phyloP scores from a whole-genome alignment of 92 coral and sea anemone species.

The Phenganax marumi region DNA sequence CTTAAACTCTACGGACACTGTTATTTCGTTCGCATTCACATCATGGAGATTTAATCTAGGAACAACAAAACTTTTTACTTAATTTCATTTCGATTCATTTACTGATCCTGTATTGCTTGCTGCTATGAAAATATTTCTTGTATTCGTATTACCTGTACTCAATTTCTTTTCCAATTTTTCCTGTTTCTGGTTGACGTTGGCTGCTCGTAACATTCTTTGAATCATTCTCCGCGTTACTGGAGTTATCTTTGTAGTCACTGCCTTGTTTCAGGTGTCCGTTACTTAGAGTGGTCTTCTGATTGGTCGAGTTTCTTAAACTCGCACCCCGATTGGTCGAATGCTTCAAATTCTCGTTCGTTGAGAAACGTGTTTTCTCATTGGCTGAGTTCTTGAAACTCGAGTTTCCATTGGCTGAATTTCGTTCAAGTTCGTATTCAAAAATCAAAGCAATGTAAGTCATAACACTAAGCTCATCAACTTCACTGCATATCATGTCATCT shows the following conservation, averaged over 20 bases:
- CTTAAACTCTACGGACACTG: conserved; percentile 94
- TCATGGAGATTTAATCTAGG: conserved; percentile 76
- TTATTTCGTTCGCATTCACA: conserved; percentile 89
- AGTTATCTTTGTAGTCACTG: conserved; percentile 20
- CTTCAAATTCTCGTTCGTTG: too few species aligned
- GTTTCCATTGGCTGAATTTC: conserved; percentile 19
- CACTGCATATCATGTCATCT: conserved; percentile 75
- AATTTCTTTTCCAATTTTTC: conserved; percentile 85
- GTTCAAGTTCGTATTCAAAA: conserved; percentile 71
- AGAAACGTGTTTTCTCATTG: too few species aligned
- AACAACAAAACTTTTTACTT: too few species aligned
- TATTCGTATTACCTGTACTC: conserved; percentile 53
- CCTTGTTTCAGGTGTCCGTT: conserved; percentile 36
- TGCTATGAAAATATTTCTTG: too few species aligned
- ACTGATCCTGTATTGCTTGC: too few species aligned
- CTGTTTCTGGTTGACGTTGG: conserved; percentile 53
- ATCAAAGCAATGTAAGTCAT: conserved; percentile 88
- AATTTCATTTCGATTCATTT: too few species aligned
- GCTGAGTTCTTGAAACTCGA: neutral
- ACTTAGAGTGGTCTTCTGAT: conserved; percentile 21
- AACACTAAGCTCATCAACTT: conserved; percentile 88
- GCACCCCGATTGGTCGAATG: too few species aligned
- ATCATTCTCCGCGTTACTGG: conserved; percentile 20
- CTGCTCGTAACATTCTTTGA: conserved; percentile 23
- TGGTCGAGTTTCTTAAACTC: neutral